Evolutionary conservation across 2,797 vertebrate genomes (phyloP).

Genomic region (Malurus splendens): DNA sequence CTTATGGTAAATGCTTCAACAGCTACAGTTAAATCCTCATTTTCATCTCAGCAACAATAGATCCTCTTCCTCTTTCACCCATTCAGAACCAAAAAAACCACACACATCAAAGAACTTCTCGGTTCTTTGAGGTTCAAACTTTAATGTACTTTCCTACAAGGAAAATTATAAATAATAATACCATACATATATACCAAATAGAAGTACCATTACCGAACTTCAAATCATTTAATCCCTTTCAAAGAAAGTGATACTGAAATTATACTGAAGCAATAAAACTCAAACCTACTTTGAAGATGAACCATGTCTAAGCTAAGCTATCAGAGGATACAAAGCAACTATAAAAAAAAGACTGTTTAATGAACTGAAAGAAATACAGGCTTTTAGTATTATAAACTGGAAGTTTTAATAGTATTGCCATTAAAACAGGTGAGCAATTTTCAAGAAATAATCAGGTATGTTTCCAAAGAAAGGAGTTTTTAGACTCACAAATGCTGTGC

Average conservation of each 20-base stretch:
- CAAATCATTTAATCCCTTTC: neutral
- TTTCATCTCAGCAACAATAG: neutral
- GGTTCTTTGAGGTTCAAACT: neutral
- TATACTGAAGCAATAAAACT: neutral
- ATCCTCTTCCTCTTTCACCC: neutral
- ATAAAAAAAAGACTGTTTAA: neutral
- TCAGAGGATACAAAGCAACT: neutral
- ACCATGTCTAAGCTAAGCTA: neutral
- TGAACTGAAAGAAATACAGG: neutral
- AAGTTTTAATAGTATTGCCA: neutral
- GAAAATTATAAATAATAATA: neutral
- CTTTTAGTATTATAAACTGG: neutral
- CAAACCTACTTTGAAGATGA: neutral
- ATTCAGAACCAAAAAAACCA: rapidly evolving
- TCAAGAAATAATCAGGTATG: neutral
- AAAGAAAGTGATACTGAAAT: neutral
- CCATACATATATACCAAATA: neutral
- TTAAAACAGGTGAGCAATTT: neutral
- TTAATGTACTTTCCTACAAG: neutral
- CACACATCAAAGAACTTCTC: neutral
- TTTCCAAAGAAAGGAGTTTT: neutral
- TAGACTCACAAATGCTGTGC: neutral
- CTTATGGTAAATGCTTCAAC: neutral
- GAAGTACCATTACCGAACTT: neutral
- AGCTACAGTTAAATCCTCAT: neutral